Evolutionary conservation across 2,888 invertebrate genomes (phyloP).

Genomic region (Sthenelais limicola): DNA sequence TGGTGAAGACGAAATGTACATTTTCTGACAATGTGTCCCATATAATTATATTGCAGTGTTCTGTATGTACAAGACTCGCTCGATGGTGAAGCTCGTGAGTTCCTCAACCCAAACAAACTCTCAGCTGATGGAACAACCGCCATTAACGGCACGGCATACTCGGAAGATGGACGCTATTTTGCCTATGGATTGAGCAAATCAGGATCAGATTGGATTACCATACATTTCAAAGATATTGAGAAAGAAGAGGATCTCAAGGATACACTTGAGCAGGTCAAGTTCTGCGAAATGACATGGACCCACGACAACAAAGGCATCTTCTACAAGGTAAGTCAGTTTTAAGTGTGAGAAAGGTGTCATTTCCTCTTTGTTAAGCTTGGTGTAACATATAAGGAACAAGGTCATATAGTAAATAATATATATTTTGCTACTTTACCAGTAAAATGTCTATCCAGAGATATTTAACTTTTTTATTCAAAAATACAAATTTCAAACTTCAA

Average conservation of each 20-base stretch:
- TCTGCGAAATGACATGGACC: slow-evolving; percentile 92
- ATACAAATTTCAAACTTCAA: no score
- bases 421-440: no score
- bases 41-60: slow-evolving; percentile 87
- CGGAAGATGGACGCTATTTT: slow-evolving; percentile 89
- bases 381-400: no score
- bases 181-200: slow-evolving; percentile 93
- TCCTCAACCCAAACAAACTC: slow-evolving; percentile 94
- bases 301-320: slow-evolving; percentile 96
- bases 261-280: slow-evolving; percentile 91
- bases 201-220: slow-evolving; percentile 97
- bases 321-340: slow-evolving; percentile 80
- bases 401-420: no score
- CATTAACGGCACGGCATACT: slow-evolving; percentile 72
- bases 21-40: no score
- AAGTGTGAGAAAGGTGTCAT: no score
- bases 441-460: no score
- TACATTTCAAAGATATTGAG: slow-evolving; percentile 74
- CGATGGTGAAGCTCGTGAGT: slow-evolving; percentile 81
- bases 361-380: no score
- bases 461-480: no score
- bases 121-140: slow-evolving; percentile 81
- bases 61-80: slow-evolving; percentile 88
- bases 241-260: slow-evolving; percentile 89
- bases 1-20: no score